These are phyloP conservation scores for Illadopsis cleaveri DNA, from an alignment of 2,113 vertebrate species.

Conservation along the genomic window DNA sequence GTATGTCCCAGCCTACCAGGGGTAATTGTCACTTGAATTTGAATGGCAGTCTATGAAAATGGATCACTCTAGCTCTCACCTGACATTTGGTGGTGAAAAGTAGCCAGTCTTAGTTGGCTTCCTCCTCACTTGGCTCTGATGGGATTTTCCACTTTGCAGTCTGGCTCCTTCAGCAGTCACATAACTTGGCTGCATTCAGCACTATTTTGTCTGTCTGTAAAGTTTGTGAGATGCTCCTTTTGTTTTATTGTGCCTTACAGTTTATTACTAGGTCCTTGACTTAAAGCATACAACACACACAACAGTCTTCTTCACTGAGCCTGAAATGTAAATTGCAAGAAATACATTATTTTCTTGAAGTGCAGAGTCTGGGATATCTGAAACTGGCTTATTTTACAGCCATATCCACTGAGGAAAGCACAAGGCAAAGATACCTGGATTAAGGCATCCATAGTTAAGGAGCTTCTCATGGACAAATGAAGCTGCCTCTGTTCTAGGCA, in stretches of 20 bases:
- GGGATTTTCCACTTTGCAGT: slow-evolving; percentile 24
- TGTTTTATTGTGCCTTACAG: background rate
- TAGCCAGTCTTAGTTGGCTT: slow-evolving; percentile 32
- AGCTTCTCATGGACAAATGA: background rate
- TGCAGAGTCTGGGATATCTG: background rate
- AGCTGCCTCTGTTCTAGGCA: background rate
- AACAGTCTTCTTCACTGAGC: background rate
- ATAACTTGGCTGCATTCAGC: background rate
- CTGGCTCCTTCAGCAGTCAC: slow-evolving; percentile 7
- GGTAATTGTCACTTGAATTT: background rate
- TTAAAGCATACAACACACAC: background rate
- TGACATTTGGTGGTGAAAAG: slow-evolving; percentile 11
- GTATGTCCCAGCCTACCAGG: background rate
- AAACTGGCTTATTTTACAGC: background rate
- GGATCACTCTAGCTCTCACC: background rate
- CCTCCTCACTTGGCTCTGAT: background rate
- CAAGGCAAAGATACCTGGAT: background rate
- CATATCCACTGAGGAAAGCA: background rate
- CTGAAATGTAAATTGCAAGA: background rate
- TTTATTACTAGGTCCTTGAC: background rate
- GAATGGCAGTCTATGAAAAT: background rate
- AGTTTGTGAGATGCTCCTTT: background rate
- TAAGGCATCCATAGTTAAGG: background rate
- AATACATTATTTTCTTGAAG: background rate
- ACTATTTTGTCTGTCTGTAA: background rate